phyloP scores from a whole-genome alignment of 2,797 vertebrate genomes.

The Hipposideros larvatus region DNA sequence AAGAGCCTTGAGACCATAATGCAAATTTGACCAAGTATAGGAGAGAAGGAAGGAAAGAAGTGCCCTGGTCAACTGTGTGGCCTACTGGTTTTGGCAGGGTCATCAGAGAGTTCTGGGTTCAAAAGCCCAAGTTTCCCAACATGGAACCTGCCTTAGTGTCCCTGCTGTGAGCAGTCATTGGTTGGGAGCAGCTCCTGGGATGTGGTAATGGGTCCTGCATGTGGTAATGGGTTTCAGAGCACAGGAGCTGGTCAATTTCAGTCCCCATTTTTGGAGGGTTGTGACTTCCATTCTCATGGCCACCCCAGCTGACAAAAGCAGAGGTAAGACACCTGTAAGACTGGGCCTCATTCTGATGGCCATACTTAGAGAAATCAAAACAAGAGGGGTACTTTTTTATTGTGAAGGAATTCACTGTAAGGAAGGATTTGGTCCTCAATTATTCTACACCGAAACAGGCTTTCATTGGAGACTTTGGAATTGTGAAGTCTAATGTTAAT shows the following conservation, averaged over 20 bases:
- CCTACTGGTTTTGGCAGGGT: neutral
- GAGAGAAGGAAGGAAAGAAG: neutral
- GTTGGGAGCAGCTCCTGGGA: neutral
- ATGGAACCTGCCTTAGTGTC: neutral
- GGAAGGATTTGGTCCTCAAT: neutral
- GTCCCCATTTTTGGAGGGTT: neutral
- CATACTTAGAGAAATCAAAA: neutral
- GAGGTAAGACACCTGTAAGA: neutral
- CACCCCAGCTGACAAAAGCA: neutral
- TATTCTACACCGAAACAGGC: neutral
- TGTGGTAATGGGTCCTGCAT: neutral
- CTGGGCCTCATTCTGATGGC: neutral
- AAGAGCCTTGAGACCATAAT: neutral
- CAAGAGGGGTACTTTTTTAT: neutral
- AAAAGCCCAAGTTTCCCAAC: neutral
- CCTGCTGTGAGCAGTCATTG: neutral
- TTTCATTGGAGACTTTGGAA: neutral
- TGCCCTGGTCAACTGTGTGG: neutral
- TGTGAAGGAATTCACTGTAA: neutral
- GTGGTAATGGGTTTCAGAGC: neutral
- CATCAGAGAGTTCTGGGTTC: neutral
- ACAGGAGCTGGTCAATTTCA: neutral
- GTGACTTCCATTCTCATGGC: neutral
- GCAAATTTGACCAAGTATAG: neutral
- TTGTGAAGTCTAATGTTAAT: neutral